phyloP scores from a whole-genome alignment of 2,113 vertebrate genomes.

The Probosciger aterrimus region DNA sequence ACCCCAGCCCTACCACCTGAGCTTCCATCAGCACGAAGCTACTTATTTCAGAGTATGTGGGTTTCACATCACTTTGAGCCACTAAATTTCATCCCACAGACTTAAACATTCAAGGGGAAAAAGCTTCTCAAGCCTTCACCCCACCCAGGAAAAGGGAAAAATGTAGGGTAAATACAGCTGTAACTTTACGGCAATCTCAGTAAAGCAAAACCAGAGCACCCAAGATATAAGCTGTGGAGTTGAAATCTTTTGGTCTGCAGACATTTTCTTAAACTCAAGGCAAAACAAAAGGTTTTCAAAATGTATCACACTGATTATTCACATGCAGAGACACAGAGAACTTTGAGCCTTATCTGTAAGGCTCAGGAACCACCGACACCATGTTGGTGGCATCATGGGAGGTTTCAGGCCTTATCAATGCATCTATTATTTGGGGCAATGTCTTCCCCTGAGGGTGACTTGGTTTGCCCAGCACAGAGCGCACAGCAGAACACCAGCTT shows the following conservation, averaged over 20 bases:
- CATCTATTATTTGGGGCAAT: conserved; percentile 57
- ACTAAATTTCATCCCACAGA: background rate
- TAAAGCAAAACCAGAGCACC: background rate
- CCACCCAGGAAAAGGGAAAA: background rate
- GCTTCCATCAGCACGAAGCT: background rate
- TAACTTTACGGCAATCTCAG: background rate
- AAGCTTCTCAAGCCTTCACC: background rate
- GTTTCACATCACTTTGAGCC: background rate
- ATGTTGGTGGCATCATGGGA: conserved; percentile 14
- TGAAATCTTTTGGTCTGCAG: background rate
- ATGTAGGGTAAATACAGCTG: background rate
- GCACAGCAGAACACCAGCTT: conserved; percentile 15
- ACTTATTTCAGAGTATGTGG: background rate
- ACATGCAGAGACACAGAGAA: background rate
- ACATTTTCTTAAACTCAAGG: background rate
- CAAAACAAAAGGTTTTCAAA: background rate
- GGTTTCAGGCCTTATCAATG: conserved; percentile 54
- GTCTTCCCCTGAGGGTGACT: conserved; percentile 31
- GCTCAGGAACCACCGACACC: background rate
- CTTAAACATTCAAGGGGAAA: background rate
- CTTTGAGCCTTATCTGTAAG: background rate
- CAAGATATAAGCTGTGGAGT: background rate
- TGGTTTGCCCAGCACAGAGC: conserved; percentile 6
- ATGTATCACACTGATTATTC: background rate
- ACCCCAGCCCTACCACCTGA: background rate